Conservation (phyloP, 1,140 invertebrate genomes). For the Tetraneura akinire region DNA sequence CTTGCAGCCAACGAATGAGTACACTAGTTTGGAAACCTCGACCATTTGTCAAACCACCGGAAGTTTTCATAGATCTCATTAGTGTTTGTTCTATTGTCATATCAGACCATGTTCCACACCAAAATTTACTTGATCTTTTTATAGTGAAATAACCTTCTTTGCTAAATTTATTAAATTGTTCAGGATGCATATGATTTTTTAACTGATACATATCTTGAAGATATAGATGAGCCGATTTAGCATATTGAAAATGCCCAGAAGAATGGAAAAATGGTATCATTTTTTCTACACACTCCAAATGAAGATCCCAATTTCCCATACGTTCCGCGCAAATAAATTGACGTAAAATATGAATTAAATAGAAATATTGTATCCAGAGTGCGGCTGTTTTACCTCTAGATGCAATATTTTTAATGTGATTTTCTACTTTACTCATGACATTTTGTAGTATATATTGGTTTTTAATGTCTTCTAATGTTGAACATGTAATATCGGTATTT, state of each 20-base stretch:
- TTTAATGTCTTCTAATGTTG: not conserved
- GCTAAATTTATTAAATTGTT: not conserved
- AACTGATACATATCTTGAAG: slow-evolving; percentile 44
- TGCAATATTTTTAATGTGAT: not conserved
- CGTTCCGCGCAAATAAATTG: slow-evolving; percentile 60
- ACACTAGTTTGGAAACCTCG: slow-evolving; percentile 56
- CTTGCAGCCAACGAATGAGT: too few relatives aligned
- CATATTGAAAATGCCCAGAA: slow-evolving; percentile 54
- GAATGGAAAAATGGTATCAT: slow-evolving; percentile 60
- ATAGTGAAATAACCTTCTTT: slow-evolving; percentile 58
- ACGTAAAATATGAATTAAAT: slow-evolving; percentile 48
- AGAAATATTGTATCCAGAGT: slow-evolving; percentile 60
- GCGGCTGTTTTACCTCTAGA: slow-evolving; percentile 56
- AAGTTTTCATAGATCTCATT: slow-evolving; percentile 60
- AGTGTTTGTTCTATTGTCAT: slow-evolving; percentile 59
- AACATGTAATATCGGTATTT: not conserved
- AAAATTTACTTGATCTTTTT: slow-evolving; percentile 59
- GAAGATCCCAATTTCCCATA: slow-evolving; percentile 56
- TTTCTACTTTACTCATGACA: not conserved
- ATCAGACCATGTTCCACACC: slow-evolving; percentile 58
- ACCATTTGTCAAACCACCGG: slow-evolving; percentile 58
- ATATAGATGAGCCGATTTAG: slow-evolving; percentile 47
- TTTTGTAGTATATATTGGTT: not conserved
- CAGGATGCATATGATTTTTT: not conserved
- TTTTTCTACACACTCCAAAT: slow-evolving; percentile 57